These are phyloP conservation scores for Scaptomyza tumidula DNA, from an alignment of 2,888 invertebrate genomes.

Conservation along the genomic window DNA sequence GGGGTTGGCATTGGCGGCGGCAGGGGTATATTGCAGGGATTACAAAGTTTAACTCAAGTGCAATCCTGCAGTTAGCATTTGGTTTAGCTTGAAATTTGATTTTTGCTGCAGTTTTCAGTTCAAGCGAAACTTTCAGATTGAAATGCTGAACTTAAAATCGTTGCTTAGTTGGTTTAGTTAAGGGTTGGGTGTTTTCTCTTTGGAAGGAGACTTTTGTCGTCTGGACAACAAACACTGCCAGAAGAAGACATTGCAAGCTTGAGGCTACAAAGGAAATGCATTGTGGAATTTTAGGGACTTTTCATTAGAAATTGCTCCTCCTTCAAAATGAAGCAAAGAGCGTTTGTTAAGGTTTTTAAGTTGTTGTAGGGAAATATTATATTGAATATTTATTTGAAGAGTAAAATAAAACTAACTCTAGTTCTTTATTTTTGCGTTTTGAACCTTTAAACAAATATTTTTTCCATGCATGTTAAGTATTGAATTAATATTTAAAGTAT, in stretches of 20 bases:
- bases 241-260: conserved; percentile 18
- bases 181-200: neutral
- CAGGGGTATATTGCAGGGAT: neutral
- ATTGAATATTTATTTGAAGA: too few relatives aligned
- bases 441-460: too few relatives aligned
- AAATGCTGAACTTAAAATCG: conserved; percentile 27
- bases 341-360: neutral
- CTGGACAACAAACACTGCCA: neutral
- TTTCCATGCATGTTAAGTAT: too few relatives aligned
- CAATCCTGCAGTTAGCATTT: conserved; percentile 21
- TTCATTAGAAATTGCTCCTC: conserved; percentile 29
- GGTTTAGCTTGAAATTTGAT: conserved; percentile 37
- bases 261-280: conserved; percentile 21
- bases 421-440: too few relatives aligned
- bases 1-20: neutral
- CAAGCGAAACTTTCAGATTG: conserved; percentile 16
- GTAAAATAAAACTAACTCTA: too few relatives aligned
- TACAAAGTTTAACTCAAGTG: neutral
- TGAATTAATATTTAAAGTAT: too few relatives aligned
- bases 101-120: conserved; percentile 31
- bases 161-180: neutral
- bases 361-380: too few relatives aligned
- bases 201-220: neutral
- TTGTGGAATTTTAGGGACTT: conserved; percentile 23
- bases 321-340: neutral